A percentile compares a stretch with the other conserved stretches of the same genome.
These are phyloP conservation scores for Phytoseiulus persimilis DNA, from an alignment of 2,888 invertebrate species.

Conservation along the genomic window DNA sequence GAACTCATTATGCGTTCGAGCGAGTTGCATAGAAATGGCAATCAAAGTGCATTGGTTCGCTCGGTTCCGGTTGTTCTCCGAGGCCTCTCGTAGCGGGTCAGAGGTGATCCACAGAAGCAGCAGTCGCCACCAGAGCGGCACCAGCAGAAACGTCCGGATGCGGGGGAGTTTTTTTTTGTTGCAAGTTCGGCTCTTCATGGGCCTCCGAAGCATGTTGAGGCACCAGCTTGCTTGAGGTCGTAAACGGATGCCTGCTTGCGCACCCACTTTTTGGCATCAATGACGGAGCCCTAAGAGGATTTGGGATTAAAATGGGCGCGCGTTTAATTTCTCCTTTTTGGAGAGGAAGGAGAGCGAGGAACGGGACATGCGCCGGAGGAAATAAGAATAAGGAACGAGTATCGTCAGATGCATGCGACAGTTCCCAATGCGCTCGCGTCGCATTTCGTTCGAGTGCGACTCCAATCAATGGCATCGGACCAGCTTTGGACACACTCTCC, in stretches of 20 bases:
- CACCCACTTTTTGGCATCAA: not conserved
- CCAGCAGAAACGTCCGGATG: not conserved
- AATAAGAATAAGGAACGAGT: too few species aligned
- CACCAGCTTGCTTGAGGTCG: not conserved
- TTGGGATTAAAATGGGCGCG: not conserved
- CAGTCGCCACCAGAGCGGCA: not conserved
- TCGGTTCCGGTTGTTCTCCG: not conserved
- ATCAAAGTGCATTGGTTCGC: not conserved
- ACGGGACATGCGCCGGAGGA: too few species aligned
- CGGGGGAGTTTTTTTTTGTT: not conserved
- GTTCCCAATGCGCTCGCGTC: not conserved
- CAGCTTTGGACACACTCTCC: not conserved
- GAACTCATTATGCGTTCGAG: not conserved
- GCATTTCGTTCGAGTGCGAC: not conserved
- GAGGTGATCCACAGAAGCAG: not conserved
- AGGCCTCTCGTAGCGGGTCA: not conserved
- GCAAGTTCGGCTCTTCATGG: not conserved
- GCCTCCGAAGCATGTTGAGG: not conserved
- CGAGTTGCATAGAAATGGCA: not conserved
- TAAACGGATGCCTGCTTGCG: not conserved
- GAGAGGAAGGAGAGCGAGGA: too few species aligned
- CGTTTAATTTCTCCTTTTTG: not conserved
- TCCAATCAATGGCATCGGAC: not conserved
- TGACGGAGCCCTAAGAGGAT: not conserved
- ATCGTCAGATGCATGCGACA: not conserved